Percentiles rank a stretch among this genome's conserved stretches.
Conservation (phyloP, 2,113 vertebrate genomes). For the Chelonoidis abingdonii region DNA sequence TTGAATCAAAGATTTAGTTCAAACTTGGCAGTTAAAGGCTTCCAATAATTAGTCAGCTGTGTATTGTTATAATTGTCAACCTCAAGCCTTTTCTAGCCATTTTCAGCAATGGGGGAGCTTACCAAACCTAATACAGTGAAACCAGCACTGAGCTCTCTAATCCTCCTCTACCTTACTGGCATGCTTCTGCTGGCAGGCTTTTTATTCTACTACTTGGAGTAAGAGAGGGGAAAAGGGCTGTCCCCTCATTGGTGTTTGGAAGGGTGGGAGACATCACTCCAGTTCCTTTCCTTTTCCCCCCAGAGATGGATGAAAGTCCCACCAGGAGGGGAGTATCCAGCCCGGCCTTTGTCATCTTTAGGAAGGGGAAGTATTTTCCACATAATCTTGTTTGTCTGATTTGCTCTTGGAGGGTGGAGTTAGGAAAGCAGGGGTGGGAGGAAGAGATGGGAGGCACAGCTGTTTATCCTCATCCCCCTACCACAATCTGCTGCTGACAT, state of each 20-base stretch:
- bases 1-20: conserved; percentile 66
- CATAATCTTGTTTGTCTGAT: not conserved
- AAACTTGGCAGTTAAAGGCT: conserved; percentile 50
- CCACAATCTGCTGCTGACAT: not conserved
- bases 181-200: not conserved
- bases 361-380: not conserved
- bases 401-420: not conserved
- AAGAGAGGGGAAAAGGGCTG: not conserved
- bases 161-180: not conserved
- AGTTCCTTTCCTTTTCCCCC: not conserved
- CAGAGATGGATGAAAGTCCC: not conserved
- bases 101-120: not conserved
- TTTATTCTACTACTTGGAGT: not conserved
- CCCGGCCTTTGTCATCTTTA: not conserved
- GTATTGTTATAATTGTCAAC: conserved; percentile 59
- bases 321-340: not conserved
- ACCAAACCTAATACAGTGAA: not conserved
- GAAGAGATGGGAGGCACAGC: not conserved
- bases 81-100: conserved; percentile 38
- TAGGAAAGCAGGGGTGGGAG: not conserved
- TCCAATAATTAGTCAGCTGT: conserved; percentile 61
- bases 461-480: not conserved
- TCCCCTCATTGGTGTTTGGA: rapidly evolving
- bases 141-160: not conserved
- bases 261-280: not conserved